phyloP scores from a whole-genome alignment of 1,140 invertebrate genomes.

The Melipona quadrifasciata region DNA sequence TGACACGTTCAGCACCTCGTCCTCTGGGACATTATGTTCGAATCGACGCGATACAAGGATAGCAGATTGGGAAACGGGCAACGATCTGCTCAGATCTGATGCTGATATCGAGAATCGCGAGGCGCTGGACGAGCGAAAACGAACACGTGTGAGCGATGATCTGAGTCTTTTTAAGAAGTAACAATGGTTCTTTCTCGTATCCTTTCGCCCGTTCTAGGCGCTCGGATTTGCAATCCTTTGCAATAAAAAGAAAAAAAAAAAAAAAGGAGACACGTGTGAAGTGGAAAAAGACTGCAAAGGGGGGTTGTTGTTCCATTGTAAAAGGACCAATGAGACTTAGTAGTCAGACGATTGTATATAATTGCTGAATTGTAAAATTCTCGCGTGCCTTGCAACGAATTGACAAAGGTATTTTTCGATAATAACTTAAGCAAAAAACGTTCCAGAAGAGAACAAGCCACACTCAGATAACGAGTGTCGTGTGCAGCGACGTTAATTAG shows the following conservation, averaged over 20 bases:
- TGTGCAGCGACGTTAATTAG: conserved; percentile 47
- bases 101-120: conserved; percentile 7
- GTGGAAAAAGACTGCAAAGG: background rate
- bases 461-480: conserved; percentile 12
- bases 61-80: background rate
- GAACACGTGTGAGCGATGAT: conserved; percentile 17
- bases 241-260: no score
- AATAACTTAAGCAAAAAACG: background rate
- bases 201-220: background rate
- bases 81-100: background rate
- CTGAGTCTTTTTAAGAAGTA: background rate
- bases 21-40: background rate
- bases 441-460: background rate
- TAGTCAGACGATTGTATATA: background rate
- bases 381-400: background rate
- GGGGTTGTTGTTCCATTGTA: background rate
- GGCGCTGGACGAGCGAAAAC: background rate
- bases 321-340: background rate
- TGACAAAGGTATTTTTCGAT: background rate
- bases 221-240: background rate
- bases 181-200: background rate
- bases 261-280: background rate
- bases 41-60: background rate
- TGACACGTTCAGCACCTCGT: background rate
- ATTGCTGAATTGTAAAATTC: background rate